These are phyloP conservation scores for Acronicta alni DNA, from an alignment of 2,888 invertebrate genomes.

Conservation along the genomic window DNA sequence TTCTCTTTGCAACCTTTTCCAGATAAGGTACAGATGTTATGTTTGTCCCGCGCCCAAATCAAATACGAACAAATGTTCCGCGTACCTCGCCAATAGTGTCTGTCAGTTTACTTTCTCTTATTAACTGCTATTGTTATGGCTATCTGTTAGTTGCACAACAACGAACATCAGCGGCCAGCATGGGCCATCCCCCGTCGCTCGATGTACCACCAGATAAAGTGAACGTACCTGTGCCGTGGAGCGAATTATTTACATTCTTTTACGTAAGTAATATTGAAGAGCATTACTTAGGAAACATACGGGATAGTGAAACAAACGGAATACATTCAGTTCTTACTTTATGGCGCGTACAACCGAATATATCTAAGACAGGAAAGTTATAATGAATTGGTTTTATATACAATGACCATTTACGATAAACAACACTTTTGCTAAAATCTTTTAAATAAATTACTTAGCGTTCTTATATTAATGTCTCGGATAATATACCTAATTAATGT, in stretches of 20 bases:
- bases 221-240: neutral
- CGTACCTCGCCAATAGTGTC: neutral
- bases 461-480: too few relatives aligned
- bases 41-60: neutral
- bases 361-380: too few relatives aligned
- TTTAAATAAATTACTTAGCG: too few relatives aligned
- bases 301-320: neutral
- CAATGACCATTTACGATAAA: too few relatives aligned
- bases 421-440: too few relatives aligned
- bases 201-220: slow-evolving; percentile 29
- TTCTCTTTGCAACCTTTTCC: too few relatives aligned
- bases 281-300: slow-evolving; percentile 19
- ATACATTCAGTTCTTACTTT: too few relatives aligned
- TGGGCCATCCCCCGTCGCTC: slow-evolving; percentile 8
- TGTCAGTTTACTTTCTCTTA: slow-evolving; percentile 34
- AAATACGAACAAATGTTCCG: slow-evolving; percentile 4
- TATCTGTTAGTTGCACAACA: slow-evolving; percentile 34
- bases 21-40: neutral
- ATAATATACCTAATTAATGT: too few relatives aligned
- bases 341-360: too few relatives aligned
- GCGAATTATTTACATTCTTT: slow-evolving; percentile 39
- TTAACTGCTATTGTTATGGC: slow-evolving; percentile 23
- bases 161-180: neutral
- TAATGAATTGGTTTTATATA: too few relatives aligned
- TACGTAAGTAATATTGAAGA: slow-evolving; percentile 23